phyloP scores from a whole-genome alignment of 2,797 vertebrate genomes.

The Tokudaia muenninki region DNA sequence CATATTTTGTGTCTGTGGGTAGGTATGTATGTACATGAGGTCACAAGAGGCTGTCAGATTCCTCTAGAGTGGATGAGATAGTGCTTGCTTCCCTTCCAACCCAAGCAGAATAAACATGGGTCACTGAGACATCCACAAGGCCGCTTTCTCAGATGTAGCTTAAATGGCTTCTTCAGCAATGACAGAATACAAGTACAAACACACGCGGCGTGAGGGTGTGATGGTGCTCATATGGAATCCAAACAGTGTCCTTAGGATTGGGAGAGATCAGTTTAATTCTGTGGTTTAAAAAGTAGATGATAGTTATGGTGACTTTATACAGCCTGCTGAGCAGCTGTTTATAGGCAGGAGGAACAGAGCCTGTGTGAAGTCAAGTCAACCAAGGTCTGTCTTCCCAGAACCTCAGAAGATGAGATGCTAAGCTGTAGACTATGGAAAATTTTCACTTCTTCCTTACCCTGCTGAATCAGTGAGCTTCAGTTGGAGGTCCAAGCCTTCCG shows the following conservation, averaged over 20 bases:
- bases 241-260: not conserved
- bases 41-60: too few relatives aligned
- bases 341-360: not conserved
- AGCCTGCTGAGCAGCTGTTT: not conserved
- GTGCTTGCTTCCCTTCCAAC: not conserved
- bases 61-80: too few relatives aligned
- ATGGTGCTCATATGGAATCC: too few relatives aligned
- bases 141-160: not conserved
- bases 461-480: not conserved
- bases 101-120: not conserved
- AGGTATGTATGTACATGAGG: not conserved
- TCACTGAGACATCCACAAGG: too few relatives aligned
- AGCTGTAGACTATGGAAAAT: not conserved
- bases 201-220: not conserved
- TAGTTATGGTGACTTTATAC: too few relatives aligned
- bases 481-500: not conserved
- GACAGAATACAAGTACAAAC: not conserved
- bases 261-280: not conserved
- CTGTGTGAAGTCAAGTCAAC: rapidly evolving
- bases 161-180: not conserved
- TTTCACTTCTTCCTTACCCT: not conserved
- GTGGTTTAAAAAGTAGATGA: not conserved
- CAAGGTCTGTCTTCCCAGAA: not conserved
- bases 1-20: not conserved
- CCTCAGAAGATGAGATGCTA: not conserved